Evolutionary conservation across 2,797 vertebrate genomes (phyloP).

Genomic region (Scleropages formosus): DNA sequence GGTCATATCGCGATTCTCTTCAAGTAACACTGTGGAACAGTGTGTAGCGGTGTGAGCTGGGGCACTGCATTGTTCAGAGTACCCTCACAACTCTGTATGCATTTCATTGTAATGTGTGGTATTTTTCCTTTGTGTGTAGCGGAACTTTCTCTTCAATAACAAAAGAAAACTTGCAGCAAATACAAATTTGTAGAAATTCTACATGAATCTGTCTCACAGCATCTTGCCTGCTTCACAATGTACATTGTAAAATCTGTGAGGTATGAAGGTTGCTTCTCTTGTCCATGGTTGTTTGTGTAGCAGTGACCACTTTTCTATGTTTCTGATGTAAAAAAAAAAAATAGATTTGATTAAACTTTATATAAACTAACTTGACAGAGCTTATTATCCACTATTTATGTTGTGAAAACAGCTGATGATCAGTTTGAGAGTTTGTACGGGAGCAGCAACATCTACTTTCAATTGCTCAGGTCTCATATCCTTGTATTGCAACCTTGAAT

Average conservation of each 20-base stretch:
- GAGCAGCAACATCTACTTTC: too few species aligned
- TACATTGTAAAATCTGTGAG: conserved; percentile 12
- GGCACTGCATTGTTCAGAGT: too few species aligned
- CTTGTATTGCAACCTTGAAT: too few species aligned
- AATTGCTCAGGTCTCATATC: too few species aligned
- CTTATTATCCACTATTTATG: too few species aligned
- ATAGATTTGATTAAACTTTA: conserved; percentile 25
- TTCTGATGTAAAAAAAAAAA: conserved; percentile 4
- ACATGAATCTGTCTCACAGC: background rate
- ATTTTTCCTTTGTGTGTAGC: background rate
- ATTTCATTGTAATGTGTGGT: background rate
- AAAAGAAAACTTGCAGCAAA: conserved; percentile 18
- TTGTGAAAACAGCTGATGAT: background rate
- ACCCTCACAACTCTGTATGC: background rate
- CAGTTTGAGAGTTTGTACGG: background rate
- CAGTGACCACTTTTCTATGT: conserved; percentile 9
- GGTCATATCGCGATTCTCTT: background rate
- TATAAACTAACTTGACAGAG: background rate
- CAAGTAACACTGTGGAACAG: too few species aligned
- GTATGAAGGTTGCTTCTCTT: background rate
- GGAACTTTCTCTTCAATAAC: conserved; percentile 5
- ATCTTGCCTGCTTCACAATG: background rate
- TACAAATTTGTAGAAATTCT: background rate
- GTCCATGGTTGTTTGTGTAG: conserved; percentile 9
- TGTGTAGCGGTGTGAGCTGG: too few species aligned